Conservation (phyloP, 1,140 invertebrate genomes). For the Bicyclus anynana region DNA sequence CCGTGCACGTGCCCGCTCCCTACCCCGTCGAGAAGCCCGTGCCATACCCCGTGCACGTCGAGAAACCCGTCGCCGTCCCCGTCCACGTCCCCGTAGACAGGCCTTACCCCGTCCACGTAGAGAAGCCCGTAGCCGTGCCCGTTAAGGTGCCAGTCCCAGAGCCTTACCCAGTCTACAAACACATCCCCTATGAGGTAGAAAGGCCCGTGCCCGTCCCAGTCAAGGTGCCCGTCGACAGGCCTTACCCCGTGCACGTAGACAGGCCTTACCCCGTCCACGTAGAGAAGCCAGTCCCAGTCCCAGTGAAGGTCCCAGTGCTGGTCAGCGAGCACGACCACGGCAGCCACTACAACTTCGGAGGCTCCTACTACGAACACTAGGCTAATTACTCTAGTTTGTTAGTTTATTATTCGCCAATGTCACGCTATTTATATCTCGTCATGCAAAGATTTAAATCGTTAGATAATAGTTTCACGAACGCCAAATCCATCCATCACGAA, state of each 20-base stretch:
- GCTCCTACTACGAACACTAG: constrained; percentile 74
- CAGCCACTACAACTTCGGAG: constrained; percentile 46
- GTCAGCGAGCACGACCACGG: constrained; percentile 46
- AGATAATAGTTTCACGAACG: too few species aligned
- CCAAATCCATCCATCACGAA: too few species aligned
- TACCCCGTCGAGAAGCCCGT: constrained; percentile 80
- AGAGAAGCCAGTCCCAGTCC: constrained; percentile 77
- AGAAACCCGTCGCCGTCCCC: constrained; percentile 79
- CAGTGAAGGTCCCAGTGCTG: constrained; percentile 77
- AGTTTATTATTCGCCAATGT: constrained; percentile 45
- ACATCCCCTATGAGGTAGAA: constrained; percentile 80
- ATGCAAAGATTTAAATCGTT: constrained; percentile 3
- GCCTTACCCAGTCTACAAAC: constrained; percentile 78
- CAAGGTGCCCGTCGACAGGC: constrained; percentile 79
- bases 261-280: constrained; percentile 69
- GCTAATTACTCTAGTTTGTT: constrained; percentile 51
- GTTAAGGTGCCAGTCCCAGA: constrained; percentile 78
- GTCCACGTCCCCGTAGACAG: constrained; percentile 79
- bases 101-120: constrained; percentile 74
- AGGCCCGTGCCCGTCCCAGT: constrained; percentile 82
- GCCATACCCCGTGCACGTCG: constrained; percentile 77
- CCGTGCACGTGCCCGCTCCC: constrained; percentile 80
- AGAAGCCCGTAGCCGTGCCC: constrained; percentile 77
- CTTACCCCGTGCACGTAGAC: constrained; percentile 78
- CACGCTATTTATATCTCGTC: constrained; percentile 64